Conservation (phyloP, 2,888 invertebrate species). For the Sarcophaga rosellei region DNA sequence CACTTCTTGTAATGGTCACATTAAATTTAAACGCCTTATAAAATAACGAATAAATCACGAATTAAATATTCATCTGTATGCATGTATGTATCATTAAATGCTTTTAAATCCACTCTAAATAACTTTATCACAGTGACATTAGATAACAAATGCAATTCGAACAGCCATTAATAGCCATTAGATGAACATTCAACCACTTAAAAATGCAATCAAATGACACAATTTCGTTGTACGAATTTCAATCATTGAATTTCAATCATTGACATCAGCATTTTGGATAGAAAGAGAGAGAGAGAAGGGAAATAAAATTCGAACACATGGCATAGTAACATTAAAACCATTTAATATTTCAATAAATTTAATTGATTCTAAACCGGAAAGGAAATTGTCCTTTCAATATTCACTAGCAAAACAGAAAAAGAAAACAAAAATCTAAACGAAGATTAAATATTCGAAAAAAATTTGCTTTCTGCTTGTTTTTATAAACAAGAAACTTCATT, state of each 20-base stretch:
- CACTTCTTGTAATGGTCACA: too few species aligned
- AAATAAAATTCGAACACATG: constrained; percentile 53
- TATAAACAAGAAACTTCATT: constrained; percentile 30
- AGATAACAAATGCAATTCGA: constrained; percentile 21
- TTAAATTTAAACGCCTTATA: too few species aligned
- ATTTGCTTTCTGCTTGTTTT: background rate
- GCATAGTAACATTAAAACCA: constrained; percentile 30
- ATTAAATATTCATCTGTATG: background rate
- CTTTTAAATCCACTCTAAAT: too few species aligned
- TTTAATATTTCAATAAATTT: constrained; percentile 59
- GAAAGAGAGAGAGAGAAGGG: too few species aligned
- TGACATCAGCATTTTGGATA: too few species aligned
- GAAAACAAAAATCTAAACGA: constrained; percentile 2
- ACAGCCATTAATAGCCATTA: constrained; percentile 1
- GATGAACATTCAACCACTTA: constrained; percentile 38
- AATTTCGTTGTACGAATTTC: constrained; percentile 9
- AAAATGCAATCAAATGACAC: constrained; percentile 27
- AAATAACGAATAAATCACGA: too few species aligned
- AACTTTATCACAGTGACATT: background rate
- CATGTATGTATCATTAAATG: background rate
- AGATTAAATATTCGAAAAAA: background rate
- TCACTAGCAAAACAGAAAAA: background rate
- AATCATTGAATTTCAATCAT: constrained; percentile 12
- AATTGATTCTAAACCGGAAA: constrained; percentile 55
- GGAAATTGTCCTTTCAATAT: constrained; percentile 22